Percentiles rank a stretch among this genome's conserved stretches.
These are phyloP conservation scores for Potorous gilbertii DNA, from an alignment of 2,797 vertebrate genomes.

Conservation along the genomic window DNA sequence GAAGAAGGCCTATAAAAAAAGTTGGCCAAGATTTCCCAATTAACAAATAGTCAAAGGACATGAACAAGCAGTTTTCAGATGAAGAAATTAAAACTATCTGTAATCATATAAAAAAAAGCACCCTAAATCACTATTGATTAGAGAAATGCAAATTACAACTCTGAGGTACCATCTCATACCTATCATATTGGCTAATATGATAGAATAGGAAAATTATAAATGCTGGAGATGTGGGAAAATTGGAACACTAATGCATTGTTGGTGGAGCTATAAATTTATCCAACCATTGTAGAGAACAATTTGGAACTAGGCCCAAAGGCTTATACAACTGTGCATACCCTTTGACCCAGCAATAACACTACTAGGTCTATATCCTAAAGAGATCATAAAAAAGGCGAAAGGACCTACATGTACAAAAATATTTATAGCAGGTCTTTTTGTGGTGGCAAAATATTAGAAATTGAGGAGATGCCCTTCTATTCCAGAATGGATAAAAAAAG, in stretches of 20 bases:
- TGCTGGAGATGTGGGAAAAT: background rate
- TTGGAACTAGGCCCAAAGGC: background rate
- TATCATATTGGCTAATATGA: background rate
- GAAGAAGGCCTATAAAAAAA: constrained; percentile 97
- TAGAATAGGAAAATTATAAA: background rate
- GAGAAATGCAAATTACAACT: background rate
- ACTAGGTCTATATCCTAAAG: background rate
- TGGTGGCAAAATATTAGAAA: background rate
- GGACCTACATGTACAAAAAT: background rate
- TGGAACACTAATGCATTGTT: background rate
- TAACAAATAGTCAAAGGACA: background rate
- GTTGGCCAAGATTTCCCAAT: constrained; percentile 88
- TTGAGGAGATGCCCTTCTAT: background rate
- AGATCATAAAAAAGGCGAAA: background rate
- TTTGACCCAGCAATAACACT: background rate
- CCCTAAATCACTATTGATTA: background rate
- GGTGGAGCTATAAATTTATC: background rate
- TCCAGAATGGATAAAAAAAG: background rate
- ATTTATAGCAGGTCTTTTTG: background rate
- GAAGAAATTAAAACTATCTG: background rate
- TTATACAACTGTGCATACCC: background rate
- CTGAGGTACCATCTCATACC: background rate
- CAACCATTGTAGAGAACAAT: background rate
- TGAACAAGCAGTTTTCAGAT: background rate
- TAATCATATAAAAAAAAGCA: background rate